These are phyloP conservation scores for Platichthys stellatus DNA, from an alignment of 2,113 vertebrate genomes.

Conservation along the genomic window DNA sequence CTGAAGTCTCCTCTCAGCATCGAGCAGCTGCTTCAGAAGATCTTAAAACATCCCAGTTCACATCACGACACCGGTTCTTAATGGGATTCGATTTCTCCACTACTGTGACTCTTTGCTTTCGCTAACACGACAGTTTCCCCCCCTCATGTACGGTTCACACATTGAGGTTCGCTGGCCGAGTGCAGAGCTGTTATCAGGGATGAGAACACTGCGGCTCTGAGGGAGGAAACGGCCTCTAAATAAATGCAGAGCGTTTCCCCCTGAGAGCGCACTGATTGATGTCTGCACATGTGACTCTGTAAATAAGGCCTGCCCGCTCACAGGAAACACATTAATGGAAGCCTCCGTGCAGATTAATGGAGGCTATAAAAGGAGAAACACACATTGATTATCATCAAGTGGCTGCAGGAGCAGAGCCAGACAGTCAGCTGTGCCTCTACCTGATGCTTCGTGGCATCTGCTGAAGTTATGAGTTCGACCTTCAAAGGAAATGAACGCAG, in stretches of 20 bases:
- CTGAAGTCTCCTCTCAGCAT: too few relatives aligned
- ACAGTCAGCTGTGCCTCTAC: not conserved
- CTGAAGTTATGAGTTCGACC: not conserved
- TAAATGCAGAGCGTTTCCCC: conserved; percentile 41
- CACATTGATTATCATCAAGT: conserved; percentile 13
- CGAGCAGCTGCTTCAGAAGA: too few relatives aligned
- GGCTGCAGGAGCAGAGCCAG: not conserved
- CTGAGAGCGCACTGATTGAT: conserved; percentile 40
- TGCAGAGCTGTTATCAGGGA: conserved; percentile 12
- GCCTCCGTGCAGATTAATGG: conserved; percentile 12
- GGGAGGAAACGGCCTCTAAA: conserved; percentile 51
- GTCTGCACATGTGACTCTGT: conserved; percentile 34
- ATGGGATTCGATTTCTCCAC: too few relatives aligned
- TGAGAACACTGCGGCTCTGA: conserved; percentile 14
- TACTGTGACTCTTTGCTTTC: too few relatives aligned
- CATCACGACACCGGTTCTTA: too few relatives aligned
- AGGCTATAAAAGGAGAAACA: conserved; percentile 14
- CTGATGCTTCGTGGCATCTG: conserved; percentile 3
- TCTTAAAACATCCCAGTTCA: too few relatives aligned
- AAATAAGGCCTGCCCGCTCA: conserved; percentile 34
- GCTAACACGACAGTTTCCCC: not conserved
- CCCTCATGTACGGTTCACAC: not conserved
- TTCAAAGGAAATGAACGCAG: conserved; percentile 29
- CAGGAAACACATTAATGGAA: conserved; percentile 29
- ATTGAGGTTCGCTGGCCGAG: conserved; percentile 16